These are phyloP conservation scores for Metopia argyrocephala DNA, from an alignment of 2,888 invertebrate species.

Conservation along the genomic window DNA sequence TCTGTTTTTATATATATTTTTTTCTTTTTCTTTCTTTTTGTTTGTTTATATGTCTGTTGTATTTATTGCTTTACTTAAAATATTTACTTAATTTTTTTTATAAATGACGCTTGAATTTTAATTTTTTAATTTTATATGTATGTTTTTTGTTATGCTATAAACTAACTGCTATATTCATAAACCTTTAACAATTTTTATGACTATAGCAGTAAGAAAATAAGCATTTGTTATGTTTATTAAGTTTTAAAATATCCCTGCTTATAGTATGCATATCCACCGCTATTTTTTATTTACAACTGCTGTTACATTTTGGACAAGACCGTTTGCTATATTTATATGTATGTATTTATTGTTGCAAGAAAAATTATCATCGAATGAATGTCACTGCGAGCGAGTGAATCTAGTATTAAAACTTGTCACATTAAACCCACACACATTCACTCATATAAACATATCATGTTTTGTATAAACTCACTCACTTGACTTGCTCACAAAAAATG, in stretches of 20 bases:
- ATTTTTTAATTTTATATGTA: constrained; percentile 1
- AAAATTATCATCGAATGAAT: constrained; percentile 29
- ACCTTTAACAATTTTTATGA: no score
- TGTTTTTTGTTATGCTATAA: constrained; percentile 32
- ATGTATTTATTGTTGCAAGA: no score
- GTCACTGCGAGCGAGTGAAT: constrained; percentile 19
- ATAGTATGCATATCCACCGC: background rate
- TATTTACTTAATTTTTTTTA: constrained; percentile 13
- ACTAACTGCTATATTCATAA: no score
- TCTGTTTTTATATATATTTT: constrained; percentile 22
- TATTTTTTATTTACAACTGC: constrained; percentile 28
- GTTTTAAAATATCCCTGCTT: background rate
- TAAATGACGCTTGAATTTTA: constrained; percentile 31
- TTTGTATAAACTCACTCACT: no score
- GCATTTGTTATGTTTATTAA: background rate
- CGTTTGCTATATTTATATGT: constrained; percentile 11
- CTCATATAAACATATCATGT: background rate
- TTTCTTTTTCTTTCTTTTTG: constrained; percentile 40
- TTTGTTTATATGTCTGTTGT: constrained; percentile 40
- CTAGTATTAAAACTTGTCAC: constrained; percentile 33
- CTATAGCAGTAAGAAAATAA: no score
- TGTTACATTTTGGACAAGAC: constrained; percentile 8
- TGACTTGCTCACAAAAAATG: constrained; percentile 11
- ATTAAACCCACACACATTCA: constrained; percentile 37
- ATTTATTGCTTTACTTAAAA: constrained; percentile 40